These are phyloP conservation scores for Polydrusus tereticollis DNA, from an alignment of 2,888 invertebrate genomes.

Conservation along the genomic window DNA sequence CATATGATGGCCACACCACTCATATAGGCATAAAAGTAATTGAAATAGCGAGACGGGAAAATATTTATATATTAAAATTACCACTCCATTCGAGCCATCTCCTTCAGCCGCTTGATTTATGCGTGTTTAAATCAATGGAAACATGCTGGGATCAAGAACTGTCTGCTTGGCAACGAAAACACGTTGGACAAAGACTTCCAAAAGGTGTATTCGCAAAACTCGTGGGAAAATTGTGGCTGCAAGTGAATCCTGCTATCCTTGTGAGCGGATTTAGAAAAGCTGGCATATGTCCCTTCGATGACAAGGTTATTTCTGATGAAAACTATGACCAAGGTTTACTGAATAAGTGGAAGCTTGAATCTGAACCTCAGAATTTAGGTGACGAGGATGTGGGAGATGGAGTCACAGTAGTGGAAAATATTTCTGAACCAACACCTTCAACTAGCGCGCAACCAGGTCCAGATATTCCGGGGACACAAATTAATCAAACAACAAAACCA, in stretches of 20 bases:
- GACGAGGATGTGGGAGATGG: too few species aligned
- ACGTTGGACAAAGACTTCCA: not conserved
- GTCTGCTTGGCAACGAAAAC: not conserved
- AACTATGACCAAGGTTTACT: not conserved
- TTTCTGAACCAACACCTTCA: too few species aligned
- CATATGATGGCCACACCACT: conserved; percentile 25
- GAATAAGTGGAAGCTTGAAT: conserved; percentile 11
- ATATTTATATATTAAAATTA: conserved; percentile 14
- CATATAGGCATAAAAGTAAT: not conserved
- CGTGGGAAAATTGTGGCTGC: not conserved
- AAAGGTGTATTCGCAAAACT: not conserved
- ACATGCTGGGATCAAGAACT: not conserved
- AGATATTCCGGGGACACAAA: too few species aligned
- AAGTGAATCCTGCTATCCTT: not conserved
- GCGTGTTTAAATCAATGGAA: conserved; percentile 3
- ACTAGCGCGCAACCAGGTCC: too few species aligned
- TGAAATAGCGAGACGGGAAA: not conserved
- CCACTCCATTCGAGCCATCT: conserved; percentile 7
- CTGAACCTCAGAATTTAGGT: too few species aligned
- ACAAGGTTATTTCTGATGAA: not conserved
- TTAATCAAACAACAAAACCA: too few species aligned
- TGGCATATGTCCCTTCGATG: conserved; percentile 1
- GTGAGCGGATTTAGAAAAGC: not conserved
- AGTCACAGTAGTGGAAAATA: too few species aligned
- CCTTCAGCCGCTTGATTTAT: conserved; percentile 11